These are phyloP conservation scores for Poeciliopsis prolifica DNA, from an alignment of 2,113 vertebrate species.

Conservation along the genomic window DNA sequence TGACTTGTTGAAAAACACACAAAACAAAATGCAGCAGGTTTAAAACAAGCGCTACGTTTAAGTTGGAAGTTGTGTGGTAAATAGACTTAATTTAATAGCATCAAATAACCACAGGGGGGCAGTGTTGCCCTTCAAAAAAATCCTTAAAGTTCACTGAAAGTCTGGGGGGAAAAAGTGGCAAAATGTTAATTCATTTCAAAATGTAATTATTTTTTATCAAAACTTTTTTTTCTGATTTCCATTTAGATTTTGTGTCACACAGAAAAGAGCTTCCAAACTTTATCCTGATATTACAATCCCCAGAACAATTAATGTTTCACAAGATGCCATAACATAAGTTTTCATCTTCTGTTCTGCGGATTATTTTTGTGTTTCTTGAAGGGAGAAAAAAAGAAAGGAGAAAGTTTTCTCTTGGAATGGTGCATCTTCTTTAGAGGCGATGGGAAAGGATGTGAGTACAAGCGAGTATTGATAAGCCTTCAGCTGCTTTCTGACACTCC, in stretches of 20 bases:
- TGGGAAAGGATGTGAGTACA: constrained; percentile 68
- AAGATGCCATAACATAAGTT: background rate
- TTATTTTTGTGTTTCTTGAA: background rate
- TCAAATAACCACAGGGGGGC: constrained; percentile 61
- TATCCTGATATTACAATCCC: background rate
- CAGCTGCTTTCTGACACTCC: constrained; percentile 67
- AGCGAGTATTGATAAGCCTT: constrained; percentile 76
- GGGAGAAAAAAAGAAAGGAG: background rate
- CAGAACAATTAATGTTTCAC: background rate
- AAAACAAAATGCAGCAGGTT: background rate
- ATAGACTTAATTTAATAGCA: constrained; percentile 9
- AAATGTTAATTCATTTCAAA: background rate
- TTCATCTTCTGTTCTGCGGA: background rate
- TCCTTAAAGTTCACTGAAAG: background rate
- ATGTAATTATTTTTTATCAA: background rate
- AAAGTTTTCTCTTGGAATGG: constrained; percentile 19
- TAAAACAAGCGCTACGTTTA: background rate
- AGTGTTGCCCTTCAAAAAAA: constrained; percentile 66
- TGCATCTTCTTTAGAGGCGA: constrained; percentile 63
- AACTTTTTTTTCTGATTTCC: background rate
- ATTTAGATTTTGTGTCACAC: too few relatives aligned
- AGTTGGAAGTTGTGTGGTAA: background rate
- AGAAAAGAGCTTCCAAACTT: background rate
- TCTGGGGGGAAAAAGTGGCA: background rate
- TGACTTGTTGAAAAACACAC: background rate